Evolutionary conservation across 2,888 invertebrate genomes (phyloP).

Genomic region (Nymphalis polychloros): DNA sequence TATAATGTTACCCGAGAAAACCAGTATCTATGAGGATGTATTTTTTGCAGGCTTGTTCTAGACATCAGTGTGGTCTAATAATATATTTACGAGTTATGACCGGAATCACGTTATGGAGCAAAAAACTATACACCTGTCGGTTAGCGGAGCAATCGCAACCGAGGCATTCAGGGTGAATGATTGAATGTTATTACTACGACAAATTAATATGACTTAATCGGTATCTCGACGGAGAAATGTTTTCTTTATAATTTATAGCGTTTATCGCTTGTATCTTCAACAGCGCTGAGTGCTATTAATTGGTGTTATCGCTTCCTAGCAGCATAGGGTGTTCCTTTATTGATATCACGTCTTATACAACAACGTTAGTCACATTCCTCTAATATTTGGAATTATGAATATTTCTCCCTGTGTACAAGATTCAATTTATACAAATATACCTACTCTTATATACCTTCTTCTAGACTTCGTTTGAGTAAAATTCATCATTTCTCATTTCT

Average conservation of each 20-base stretch:
- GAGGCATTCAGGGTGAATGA: conserved; percentile 27
- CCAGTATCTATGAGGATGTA: conserved; percentile 28
- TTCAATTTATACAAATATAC: no score
- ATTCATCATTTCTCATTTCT: no score
- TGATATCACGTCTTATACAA: conserved; percentile 1
- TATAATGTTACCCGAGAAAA: conserved; percentile 20
- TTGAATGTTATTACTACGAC: conserved; percentile 37
- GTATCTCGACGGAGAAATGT: conserved; percentile 23
- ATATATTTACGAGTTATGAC: conserved; percentile 34
- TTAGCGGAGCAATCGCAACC: conserved; percentile 20
- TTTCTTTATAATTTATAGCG: conserved; percentile 34
- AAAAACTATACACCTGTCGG: conserved; percentile 33
- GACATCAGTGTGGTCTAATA: conserved; percentile 32
- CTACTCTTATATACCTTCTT: no score
- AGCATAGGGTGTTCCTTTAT: conserved; percentile 8
- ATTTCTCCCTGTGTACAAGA: no score
- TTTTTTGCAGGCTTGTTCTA: conserved; percentile 19
- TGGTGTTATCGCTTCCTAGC: conserved; percentile 28
- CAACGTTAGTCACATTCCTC: neutral
- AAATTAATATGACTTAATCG: conserved; percentile 42
- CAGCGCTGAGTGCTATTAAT: conserved; percentile 25
- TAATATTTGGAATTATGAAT: no score
- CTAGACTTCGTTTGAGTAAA: no score
- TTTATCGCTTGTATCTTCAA: conserved; percentile 31
- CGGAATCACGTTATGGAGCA: conserved; percentile 30